phyloP scores from a whole-genome alignment of 2,888 invertebrate genomes.

The Pemphredon lugubris region DNA sequence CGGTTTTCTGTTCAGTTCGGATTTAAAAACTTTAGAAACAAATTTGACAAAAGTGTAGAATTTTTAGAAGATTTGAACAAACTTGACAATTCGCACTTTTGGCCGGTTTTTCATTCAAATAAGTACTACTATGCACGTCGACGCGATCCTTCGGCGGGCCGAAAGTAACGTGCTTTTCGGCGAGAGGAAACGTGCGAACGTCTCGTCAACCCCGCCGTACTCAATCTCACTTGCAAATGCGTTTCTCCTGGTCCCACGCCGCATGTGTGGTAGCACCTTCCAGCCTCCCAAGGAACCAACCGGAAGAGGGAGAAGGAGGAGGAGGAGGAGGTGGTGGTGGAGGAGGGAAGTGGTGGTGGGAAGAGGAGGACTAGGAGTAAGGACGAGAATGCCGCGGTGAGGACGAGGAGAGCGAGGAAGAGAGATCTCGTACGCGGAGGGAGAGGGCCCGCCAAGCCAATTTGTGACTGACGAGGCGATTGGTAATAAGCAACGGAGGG shows the following conservation, averaged over 20 bases:
- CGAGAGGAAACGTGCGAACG: conserved; percentile 64
- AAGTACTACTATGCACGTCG: no score
- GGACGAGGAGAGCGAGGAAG: not conserved
- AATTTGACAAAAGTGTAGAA: no score
- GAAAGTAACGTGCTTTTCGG: conserved; percentile 47
- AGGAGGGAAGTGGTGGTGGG: conserved; percentile 1
- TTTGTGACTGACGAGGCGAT: conserved; percentile 80
- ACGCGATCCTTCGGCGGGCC: no score
- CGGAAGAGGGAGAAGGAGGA: conserved; percentile 4
- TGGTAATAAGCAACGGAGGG: conserved; percentile 78
- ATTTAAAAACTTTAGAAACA: no score
- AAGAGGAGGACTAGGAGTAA: not conserved
- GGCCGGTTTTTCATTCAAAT: no score
- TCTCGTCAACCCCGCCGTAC: conserved; percentile 68
- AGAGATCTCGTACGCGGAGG: conserved; percentile 23
- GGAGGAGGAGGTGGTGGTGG: not conserved
- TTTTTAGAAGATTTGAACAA: no score
- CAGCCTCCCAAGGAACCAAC: no score
- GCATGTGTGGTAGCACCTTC: conserved; percentile 42
- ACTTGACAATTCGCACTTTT: no score
- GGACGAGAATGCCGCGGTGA: conserved; percentile 4
- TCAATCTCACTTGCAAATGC: conserved; percentile 76
- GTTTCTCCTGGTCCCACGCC: conserved; percentile 45
- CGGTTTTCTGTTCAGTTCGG: no score
- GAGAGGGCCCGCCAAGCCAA: conserved; percentile 72